phyloP scores from a whole-genome alignment of 1,140 invertebrate genomes.

The Solenopsis fugax region DNA sequence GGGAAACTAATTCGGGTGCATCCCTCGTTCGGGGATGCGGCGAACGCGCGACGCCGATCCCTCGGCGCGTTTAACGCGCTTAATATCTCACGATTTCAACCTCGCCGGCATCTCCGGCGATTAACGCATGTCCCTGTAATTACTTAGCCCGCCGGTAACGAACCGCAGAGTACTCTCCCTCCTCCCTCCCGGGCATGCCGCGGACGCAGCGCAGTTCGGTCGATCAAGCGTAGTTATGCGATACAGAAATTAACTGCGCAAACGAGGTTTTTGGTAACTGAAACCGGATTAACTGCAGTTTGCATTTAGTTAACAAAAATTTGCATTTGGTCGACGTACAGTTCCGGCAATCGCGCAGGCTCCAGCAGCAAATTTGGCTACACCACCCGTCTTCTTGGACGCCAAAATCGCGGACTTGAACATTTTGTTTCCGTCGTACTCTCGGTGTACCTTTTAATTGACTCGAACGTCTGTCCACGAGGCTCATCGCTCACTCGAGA shows the following conservation, averaged over 20 bases:
- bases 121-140: conserved; percentile 6
- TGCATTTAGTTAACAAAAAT: background rate
- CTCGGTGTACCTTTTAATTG: no score
- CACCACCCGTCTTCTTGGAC: no score
- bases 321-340: no score
- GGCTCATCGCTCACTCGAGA: conserved; percentile 15
- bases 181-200: background rate
- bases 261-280: conserved; percentile 15
- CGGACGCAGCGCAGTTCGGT: background rate
- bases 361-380: no score
- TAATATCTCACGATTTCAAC: conserved; percentile 3
- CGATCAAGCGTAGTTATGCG: background rate
- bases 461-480: no score
- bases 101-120: background rate
- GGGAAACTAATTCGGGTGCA: conserved; percentile 11
- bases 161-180: background rate
- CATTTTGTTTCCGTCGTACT: no score
- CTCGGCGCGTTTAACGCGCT: conserved; percentile 8
- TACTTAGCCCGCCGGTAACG: background rate
- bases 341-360: no score
- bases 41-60: conserved; percentile 2
- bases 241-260: conserved; percentile 19
- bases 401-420: no score
- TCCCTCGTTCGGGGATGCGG: background rate
- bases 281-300: background rate